Evolutionary conservation across 2,888 invertebrate species (phyloP), one percentile per base, ranked within the genome.

Genomic region (Drosophila antonietae): DNA sequence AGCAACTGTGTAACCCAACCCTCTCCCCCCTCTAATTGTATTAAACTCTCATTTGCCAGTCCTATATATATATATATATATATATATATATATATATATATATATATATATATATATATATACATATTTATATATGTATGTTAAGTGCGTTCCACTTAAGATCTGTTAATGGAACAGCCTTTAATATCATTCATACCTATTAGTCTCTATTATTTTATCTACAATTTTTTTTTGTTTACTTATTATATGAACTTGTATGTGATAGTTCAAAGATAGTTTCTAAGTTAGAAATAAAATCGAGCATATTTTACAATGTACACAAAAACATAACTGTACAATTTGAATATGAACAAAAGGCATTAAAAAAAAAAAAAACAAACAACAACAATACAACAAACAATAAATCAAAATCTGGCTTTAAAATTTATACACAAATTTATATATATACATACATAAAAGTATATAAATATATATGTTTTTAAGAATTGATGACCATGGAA

Each of bases 261-360:
- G 90, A 88, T 91, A 84, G 91, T 90, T 90, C 83, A 90, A 85
- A 90, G 88, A 89, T 89, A 88, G 89, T 73, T 72, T 7, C 4
- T 89, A 88, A 79, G 75, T 51, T 83, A 83, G 71, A 15, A 28
- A 46, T 10, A 71, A 72, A 46, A 31, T 12, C 41, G 53, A 37
- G 23, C 55, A 55, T 60, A 49, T 66, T 39, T 52, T 23, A 53
- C 39, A 37, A 44, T 33, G 31, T 53, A 59, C 33, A 59, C 28
- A 31, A 59, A 35, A 51, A 53, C 23, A 76, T 57, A 64, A 10
- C 15, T 39, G 60, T 51, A 49, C 63, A 51, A 53, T 55, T 51
- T 55, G n/a, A 70, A 49, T 49, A 66, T 51, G 61, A 70, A 49
- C 49, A 65, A 63, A 53, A 52, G 49, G 62, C 46, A 59, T 39